Evolutionary conservation across 2,888 invertebrate genomes (phyloP), one percentile per base, ranked within the genome.

Genomic region (Galerucella calmariensis): DNA sequence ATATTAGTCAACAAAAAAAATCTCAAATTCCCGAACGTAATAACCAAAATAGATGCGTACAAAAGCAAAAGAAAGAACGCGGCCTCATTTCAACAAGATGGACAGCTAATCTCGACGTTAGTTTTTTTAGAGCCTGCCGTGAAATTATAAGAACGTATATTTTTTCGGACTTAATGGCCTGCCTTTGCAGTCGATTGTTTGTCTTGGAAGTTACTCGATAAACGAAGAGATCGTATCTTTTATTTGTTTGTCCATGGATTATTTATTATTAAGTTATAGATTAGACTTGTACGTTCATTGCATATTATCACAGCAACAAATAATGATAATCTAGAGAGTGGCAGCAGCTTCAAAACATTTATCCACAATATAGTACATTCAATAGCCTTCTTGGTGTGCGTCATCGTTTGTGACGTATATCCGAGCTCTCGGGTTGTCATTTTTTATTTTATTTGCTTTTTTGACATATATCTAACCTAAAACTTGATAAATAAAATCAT

Each of bases 81-180:
- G 41, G 41, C 20, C 63, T 44, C 16, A 16, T 63, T 63, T 46
- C 35, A 62, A 35, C 61, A 14, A 65, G 63, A 65, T 46, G 63
- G 63, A 65, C 63, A 65, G 63, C 63, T 65, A 65, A 65, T 65
- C 46, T 65, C 63, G 63, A 16, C 63, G 63, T 20, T 65, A 65
- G 46, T 65, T 65, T 65, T 56, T 65, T 65, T 46, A 46, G 46
- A 65, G 46, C 20, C 6, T 2, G 20, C 63, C 63, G 63, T 65
- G 63, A 65, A 65, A 65, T 65, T 65, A 65, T 16, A 65, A 65
- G 63, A 65, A 46, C 46, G 46, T 16, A 65, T 12, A 65, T 20
- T 65, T 65, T 63, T 65, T 46, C 35, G 9, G 20, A 46, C 46
- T 24, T 65, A 65, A 46, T 65, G 63, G 16, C 41, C 20, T 16